Evolutionary conservation across 1,140 invertebrate species (phyloP).

Genomic region (Charaxes varanes): DNA sequence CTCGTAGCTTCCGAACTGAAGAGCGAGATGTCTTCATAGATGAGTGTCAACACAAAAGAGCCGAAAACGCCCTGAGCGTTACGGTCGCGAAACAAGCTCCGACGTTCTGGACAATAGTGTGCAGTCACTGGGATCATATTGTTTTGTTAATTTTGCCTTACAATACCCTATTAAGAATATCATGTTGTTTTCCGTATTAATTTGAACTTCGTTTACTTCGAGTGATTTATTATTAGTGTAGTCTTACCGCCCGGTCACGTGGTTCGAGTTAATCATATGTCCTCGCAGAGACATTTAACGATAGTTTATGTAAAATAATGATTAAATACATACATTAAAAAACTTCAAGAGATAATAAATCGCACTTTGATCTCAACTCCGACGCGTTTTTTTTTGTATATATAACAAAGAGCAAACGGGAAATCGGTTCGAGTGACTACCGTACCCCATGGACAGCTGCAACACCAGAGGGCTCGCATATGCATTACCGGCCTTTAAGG

Average conservation of each 20-base stretch:
- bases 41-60: constrained; percentile 2
- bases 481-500: too few species aligned
- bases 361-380: too few species aligned
- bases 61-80: background rate
- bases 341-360: too few species aligned
- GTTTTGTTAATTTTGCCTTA: background rate
- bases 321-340: too few species aligned
- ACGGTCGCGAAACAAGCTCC: background rate
- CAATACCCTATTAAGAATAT: constrained; percentile 4
- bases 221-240: constrained; percentile 4
- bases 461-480: too few species aligned
- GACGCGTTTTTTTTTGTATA: too few species aligned
- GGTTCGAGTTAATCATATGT: too few species aligned
- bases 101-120: background rate
- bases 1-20: constrained; percentile 12
- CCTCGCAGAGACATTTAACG: too few species aligned
- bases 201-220: background rate
- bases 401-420: too few species aligned
- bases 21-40: constrained; percentile 7
- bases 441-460: too few species aligned
- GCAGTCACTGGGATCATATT: background rate
- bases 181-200: constrained; percentile 2
- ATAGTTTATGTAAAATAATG: too few species aligned
- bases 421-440: too few species aligned
- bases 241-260: background rate